Conservation (phyloP, 2,888 invertebrate species). For the Epinotia ramella region DNA sequence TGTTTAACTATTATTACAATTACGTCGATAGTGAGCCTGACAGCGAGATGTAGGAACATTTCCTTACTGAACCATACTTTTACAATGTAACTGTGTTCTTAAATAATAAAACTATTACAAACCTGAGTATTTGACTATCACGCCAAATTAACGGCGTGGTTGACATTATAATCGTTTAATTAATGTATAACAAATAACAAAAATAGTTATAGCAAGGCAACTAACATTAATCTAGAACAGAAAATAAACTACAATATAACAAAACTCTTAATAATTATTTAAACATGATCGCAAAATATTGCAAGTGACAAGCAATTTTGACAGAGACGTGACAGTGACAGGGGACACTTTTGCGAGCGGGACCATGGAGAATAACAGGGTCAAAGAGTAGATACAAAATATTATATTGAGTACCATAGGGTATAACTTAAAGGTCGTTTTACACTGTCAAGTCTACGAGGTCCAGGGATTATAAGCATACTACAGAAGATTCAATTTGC, state of each 20-base stretch:
- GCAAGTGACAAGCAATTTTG: slow-evolving; percentile 1
- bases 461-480: not conserved
- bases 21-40: no score
- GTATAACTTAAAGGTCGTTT: not conserved
- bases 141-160: not conserved
- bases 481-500: no score
- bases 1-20: not conserved
- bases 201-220: not conserved
- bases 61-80: no score
- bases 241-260: not conserved
- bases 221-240: not conserved
- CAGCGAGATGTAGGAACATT: no score
- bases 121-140: slow-evolving; percentile 5
- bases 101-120: not conserved
- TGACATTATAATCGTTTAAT: slow-evolving; percentile 7
- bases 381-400: no score
- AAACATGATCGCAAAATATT: not conserved
- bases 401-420: no score
- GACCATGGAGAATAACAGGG: not conserved
- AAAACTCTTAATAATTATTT: not conserved
- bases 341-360: not conserved
- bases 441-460: not conserved
- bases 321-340: not conserved
- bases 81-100: not conserved
- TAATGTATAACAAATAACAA: not conserved